Evolutionary conservation across 2,113 vertebrate species (phyloP).

Genomic region (Gambusia affinis): DNA sequence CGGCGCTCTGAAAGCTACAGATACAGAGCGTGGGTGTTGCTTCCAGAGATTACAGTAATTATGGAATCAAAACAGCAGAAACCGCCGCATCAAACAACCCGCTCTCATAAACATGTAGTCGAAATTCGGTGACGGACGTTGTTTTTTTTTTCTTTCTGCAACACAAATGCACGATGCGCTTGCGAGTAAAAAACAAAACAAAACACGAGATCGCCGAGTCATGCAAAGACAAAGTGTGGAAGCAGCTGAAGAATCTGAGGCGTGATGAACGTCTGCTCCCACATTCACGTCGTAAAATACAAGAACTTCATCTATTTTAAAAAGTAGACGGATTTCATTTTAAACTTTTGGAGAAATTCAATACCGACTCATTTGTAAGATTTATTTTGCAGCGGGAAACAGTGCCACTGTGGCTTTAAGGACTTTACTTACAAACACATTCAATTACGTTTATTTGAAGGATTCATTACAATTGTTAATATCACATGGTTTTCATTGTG

Average conservation of each 20-base stretch:
- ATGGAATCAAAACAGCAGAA: conserved; percentile 35
- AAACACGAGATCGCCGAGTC: not conserved
- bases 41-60: conserved; percentile 32
- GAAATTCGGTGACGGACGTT: not conserved
- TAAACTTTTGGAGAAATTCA: not conserved
- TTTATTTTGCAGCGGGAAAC: not conserved
- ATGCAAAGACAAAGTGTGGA: no score
- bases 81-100: not conserved
- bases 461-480: not conserved
- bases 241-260: not conserved
- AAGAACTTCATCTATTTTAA: not conserved
- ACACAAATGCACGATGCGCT: not conserved
- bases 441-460: not conserved
- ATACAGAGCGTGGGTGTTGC: conserved; percentile 48
- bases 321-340: not conserved
- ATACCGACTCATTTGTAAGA: not conserved
- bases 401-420: not conserved
- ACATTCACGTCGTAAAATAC: not conserved
- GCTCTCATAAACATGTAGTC: not conserved
- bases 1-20: conserved; percentile 22
- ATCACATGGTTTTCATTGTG: not conserved
- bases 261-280: not conserved
- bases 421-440: not conserved
- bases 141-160: not conserved
- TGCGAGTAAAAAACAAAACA: not conserved